Evolutionary conservation across 2,113 vertebrate genomes (phyloP).

Genomic region (Calidris pygmaea): DNA sequence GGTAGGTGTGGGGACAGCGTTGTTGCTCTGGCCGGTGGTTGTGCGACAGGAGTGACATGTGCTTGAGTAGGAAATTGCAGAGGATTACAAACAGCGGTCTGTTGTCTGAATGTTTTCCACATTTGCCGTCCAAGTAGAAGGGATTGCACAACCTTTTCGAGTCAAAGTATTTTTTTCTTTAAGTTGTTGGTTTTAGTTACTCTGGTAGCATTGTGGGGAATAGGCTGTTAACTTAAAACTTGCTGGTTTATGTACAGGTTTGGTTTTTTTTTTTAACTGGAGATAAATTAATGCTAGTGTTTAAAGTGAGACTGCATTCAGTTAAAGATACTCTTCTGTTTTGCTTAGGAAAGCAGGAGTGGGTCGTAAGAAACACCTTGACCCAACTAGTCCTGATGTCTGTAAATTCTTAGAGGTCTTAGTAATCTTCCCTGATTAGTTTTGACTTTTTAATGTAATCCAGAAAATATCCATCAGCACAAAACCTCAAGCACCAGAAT

Average conservation of each 20-base stretch:
- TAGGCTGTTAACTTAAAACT: neutral
- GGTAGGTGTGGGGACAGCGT: neutral
- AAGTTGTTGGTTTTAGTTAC: neutral
- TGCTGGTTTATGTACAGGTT: neutral
- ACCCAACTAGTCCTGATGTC: neutral
- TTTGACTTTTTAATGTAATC: neutral
- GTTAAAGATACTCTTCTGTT: neutral
- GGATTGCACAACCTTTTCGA: neutral
- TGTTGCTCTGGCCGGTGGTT: neutral
- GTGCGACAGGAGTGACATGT: neutral
- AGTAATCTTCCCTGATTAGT: neutral
- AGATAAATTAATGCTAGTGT: neutral
- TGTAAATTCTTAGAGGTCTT: neutral
- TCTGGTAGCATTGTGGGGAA: neutral
- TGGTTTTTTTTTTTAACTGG: neutral
- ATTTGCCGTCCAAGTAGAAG: neutral
- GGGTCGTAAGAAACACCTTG: neutral
- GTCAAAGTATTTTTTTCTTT: neutral
- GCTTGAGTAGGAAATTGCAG: neutral
- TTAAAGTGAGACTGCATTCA: neutral
- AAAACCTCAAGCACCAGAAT: neutral
- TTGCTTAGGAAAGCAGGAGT: neutral
- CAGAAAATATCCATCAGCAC: neutral
- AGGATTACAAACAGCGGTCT: neutral
- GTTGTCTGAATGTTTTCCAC: neutral